Percentiles rank a stretch among this genome's conserved stretches.
Evolutionary conservation across 2,888 invertebrate species (phyloP).

Genomic region (Lepetodrilus schrolli): DNA sequence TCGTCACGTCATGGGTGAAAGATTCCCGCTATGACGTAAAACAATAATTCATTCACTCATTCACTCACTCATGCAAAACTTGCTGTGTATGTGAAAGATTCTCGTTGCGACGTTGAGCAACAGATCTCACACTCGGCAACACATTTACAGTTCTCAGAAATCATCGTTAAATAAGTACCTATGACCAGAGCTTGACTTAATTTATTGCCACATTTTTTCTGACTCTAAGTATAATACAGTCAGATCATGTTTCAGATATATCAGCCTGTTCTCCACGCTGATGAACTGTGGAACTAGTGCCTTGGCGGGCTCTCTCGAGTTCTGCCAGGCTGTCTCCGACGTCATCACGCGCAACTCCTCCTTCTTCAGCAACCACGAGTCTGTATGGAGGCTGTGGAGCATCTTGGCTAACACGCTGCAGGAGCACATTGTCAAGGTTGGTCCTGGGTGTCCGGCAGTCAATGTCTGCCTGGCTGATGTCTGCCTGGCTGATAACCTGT

Average conservation of each 20-base stretch:
- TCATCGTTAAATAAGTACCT: too few species aligned
- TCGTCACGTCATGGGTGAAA: too few species aligned
- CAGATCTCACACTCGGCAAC: too few species aligned
- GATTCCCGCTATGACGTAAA: too few species aligned
- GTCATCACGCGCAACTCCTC: constrained; percentile 53
- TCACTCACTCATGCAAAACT: too few species aligned
- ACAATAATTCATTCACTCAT: too few species aligned
- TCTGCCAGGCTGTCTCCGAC: constrained; percentile 61
- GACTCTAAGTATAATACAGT: too few species aligned
- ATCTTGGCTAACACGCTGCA: constrained; percentile 54
- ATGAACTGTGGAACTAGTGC: constrained; percentile 56
- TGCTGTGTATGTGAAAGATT: too few species aligned
- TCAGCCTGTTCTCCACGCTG: constrained; percentile 57
- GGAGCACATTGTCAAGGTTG: constrained; percentile 62
- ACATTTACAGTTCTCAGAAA: too few species aligned
- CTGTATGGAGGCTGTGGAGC: constrained; percentile 67
- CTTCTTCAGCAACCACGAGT: constrained; percentile 52
- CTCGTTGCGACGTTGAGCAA: too few species aligned
- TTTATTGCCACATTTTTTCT: neutral
- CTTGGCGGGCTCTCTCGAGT: constrained; percentile 56
- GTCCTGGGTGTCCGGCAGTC: neutral
- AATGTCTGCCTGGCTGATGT: neutral
- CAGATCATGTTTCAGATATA: constrained; percentile 64
- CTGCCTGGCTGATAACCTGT: too few species aligned
- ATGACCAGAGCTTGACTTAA: neutral